phyloP scores from a whole-genome alignment of 2,113 vertebrate genomes.

The Acanthisitta chloris region DNA sequence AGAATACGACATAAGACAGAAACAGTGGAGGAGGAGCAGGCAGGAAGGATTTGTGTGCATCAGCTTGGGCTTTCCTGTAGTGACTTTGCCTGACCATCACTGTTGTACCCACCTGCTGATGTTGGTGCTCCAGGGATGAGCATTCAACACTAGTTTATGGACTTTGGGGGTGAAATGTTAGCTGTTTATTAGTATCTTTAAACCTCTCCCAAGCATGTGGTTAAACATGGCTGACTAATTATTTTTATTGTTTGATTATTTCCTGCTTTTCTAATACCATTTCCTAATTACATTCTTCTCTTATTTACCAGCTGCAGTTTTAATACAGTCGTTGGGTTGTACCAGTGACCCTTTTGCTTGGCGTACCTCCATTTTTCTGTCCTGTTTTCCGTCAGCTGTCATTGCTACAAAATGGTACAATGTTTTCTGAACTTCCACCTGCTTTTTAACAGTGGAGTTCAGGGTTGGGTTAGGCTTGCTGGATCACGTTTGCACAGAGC shows the following conservation, averaged over 20 bases:
- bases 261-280: background rate
- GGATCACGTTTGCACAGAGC: background rate
- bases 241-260: conserved; percentile 19
- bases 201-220: background rate
- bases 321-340: background rate
- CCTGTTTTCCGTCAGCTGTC: conserved; percentile 42
- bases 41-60: background rate
- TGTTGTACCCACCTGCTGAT: background rate
- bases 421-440: background rate
- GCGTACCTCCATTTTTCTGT: conserved; percentile 1
- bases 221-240: background rate
- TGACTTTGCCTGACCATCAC: background rate
- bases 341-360: conserved; percentile 9
- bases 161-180: background rate
- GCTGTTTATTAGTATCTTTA: background rate
- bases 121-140: background rate
- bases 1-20: background rate
- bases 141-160: background rate
- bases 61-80: background rate
- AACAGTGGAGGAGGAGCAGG: rapidly evolving
- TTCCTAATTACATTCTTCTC: background rate
- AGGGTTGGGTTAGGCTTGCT: background rate
- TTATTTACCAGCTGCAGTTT: conserved; percentile 18
- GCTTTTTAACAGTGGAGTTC: background rate
- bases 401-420: background rate